A percentile compares a stretch with the other conserved stretches of the same genome.
phyloP scores from a whole-genome alignment of 2,888 invertebrate genomes.

The Plagiodera versicolora region DNA sequence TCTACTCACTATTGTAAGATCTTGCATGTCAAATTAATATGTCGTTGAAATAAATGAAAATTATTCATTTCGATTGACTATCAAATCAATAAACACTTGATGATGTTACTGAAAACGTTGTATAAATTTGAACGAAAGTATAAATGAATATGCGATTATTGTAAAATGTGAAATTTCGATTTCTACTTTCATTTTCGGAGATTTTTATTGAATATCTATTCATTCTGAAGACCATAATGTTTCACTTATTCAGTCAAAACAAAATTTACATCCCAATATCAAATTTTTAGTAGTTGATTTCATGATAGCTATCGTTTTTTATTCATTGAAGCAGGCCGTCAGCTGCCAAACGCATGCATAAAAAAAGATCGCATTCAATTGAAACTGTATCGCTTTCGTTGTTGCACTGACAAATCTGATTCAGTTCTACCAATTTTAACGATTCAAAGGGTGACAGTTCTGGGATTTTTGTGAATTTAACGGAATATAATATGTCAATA shows the following conservation, averaged over 20 bases:
- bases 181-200: not conserved
- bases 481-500: not conserved
- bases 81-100: too few species aligned
- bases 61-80: too few species aligned
- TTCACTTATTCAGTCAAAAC: not conserved
- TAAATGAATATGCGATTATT: too few species aligned
- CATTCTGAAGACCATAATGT: not conserved
- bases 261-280: not conserved
- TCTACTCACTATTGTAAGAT: too few species aligned
- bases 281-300: not conserved
- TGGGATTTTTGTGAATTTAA: not conserved
- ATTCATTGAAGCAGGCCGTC: not conserved
- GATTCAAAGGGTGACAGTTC: not conserved
- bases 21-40: too few species aligned
- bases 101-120: too few species aligned
- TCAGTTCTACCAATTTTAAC: slow-evolving; percentile 9
- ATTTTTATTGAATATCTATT: not conserved
- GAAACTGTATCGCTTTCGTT: slow-evolving; percentile 9
- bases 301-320: not conserved
- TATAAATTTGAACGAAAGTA: too few species aligned
- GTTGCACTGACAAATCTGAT: slow-evolving; percentile 7
- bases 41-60: too few species aligned
- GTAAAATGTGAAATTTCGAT: too few species aligned
- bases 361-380: slow-evolving; percentile 9
- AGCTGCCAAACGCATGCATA: slow-evolving; percentile 10